Percentiles rank a stretch among this genome's conserved stretches.
Conservation (phyloP, 2,113 vertebrate genomes). For the Upupa epops region DNA sequence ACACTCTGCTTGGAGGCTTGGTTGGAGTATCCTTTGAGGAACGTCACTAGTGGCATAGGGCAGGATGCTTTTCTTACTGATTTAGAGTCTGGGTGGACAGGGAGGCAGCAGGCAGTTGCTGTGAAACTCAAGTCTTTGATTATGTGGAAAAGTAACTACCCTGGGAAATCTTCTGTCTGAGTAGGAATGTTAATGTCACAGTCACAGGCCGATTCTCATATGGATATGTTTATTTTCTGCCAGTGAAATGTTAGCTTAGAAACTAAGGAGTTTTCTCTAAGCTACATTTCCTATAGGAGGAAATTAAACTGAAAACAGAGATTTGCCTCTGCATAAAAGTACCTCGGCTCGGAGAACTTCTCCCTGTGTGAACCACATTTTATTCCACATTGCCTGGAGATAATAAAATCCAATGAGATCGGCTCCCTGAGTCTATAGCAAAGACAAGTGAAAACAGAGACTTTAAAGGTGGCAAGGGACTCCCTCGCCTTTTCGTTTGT, state of each 20-base stretch:
- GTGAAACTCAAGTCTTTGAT: not conserved
- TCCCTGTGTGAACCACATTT: not conserved
- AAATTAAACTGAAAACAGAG: not conserved
- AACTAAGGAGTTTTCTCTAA: not conserved
- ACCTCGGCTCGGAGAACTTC: not conserved
- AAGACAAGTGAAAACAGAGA: not conserved
- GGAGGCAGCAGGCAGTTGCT: not conserved
- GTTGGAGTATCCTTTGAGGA: not conserved
- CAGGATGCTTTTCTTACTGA: not conserved
- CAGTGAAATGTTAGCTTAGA: not conserved
- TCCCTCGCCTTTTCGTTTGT: not conserved
- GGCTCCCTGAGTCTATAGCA: not conserved
- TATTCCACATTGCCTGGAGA: not conserved
- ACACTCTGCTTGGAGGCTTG: not conserved
- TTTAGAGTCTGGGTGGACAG: not conserved
- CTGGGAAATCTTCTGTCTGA: not conserved
- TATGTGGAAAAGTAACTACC: not conserved
- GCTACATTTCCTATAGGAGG: not conserved
- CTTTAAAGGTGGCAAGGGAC: not conserved
- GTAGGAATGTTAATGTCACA: not conserved
- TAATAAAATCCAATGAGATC: not conserved
- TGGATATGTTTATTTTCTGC: not conserved
- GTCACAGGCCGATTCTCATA: not conserved
- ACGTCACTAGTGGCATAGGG: fast-evolving
- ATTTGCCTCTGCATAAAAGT: not conserved